These are phyloP conservation scores for Eueides isabella DNA, from an alignment of 1,140 invertebrate genomes.

Conservation along the genomic window DNA sequence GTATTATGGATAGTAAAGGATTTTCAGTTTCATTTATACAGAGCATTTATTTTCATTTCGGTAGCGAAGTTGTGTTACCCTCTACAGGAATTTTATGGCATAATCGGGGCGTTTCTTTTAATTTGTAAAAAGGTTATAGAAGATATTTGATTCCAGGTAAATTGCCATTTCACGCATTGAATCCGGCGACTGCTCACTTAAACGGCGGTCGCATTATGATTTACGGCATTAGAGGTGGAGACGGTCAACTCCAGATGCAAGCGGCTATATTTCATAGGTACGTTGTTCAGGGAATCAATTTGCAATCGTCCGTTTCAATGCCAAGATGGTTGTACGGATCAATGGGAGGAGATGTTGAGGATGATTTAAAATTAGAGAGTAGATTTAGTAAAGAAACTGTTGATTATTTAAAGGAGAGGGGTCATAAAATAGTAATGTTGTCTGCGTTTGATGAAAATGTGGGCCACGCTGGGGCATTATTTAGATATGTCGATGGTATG, in stretches of 20 bases:
- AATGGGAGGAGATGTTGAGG: conserved; percentile 41
- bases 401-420: conserved; percentile 57
- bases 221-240: conserved; percentile 71
- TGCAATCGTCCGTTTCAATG: conserved; percentile 57
- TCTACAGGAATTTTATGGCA: conserved; percentile 72
- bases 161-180: conserved; percentile 72
- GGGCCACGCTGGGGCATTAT: no score
- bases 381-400: conserved; percentile 59
- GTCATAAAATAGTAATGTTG: conserved; percentile 56
- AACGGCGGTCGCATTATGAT: conserved; percentile 66
- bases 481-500: conserved; percentile 63
- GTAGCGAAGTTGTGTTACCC: conserved; percentile 66
- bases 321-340: conserved; percentile 71
- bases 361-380: conserved; percentile 56
- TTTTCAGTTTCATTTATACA: conserved; percentile 76
- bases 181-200: conserved; percentile 64
- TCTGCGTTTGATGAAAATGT: no score
- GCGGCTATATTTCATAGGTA: conserved; percentile 73
- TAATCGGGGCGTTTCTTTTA: conserved; percentile 66
- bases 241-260: conserved; percentile 74
- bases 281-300: conserved; percentile 58
- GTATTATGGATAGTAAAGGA: conserved; percentile 70
- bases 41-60: conserved; percentile 65
- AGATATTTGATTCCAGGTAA: conserved; percentile 64
- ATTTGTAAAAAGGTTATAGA: conserved; percentile 55